Conservation (phyloP, 2,888 invertebrate species). For the Hyalella azteca region DNA sequence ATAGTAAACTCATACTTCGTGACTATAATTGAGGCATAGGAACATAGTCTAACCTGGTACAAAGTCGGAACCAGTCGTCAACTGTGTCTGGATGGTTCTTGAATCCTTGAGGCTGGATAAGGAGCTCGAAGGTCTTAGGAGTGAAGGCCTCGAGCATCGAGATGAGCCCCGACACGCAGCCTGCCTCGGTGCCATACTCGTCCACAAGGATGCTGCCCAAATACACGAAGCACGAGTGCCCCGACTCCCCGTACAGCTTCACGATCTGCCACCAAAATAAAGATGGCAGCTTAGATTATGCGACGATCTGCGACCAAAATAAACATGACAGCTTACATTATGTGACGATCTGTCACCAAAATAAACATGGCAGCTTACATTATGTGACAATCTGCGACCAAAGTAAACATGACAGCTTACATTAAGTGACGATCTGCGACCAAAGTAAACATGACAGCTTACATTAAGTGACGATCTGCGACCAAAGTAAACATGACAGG, state of each 20-base stretch:
- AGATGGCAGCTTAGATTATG: background rate
- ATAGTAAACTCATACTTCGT: no score
- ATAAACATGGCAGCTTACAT: background rate
- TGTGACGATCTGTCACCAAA: slow-evolving; percentile 70
- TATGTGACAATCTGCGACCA: no score
- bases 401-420: no score
- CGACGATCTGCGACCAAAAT: no score
- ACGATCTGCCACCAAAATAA: slow-evolving; percentile 68
- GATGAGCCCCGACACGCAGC: slow-evolving; percentile 79
- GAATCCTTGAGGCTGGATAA: slow-evolving; percentile 80
- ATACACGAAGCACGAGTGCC: slow-evolving; percentile 91
- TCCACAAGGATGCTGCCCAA: slow-evolving; percentile 79
- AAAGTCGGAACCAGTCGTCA: slow-evolving; percentile 92
- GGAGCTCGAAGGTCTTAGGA: slow-evolving; percentile 75
- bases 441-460: background rate
- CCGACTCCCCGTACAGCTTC: slow-evolving; percentile 74
- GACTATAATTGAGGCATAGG: no score
- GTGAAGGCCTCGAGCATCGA: slow-evolving; percentile 85
- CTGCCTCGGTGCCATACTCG: slow-evolving; percentile 77
- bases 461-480: no score
- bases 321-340: no score
- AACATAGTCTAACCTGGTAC: slow-evolving; percentile 72
- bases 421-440: slow-evolving; percentile 73
- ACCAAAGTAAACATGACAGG: no score
- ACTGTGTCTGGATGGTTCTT: slow-evolving; percentile 96